Conservation (phyloP, 1,140 invertebrate species). For the Drosophila persimilis region DNA sequence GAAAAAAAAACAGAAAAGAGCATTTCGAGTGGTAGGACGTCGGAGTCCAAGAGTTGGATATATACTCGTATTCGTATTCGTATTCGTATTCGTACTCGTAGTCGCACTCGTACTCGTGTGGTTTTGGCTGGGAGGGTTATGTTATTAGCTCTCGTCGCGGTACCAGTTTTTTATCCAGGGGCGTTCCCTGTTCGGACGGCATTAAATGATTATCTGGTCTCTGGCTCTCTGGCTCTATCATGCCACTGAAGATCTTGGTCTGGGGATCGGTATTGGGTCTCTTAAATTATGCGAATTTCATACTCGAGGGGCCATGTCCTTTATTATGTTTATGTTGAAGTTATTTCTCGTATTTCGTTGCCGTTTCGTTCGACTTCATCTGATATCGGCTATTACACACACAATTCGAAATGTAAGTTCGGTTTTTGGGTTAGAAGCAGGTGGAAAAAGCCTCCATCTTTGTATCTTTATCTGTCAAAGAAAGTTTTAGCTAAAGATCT, state of each 20-base stretch:
- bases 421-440: not conserved
- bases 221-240: conserved; percentile 17
- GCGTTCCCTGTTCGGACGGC: conserved; percentile 48
- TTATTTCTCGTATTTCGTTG: conserved; percentile 17
- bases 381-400: conserved; percentile 35
- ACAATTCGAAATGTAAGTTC: conserved; percentile 1
- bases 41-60: conserved; percentile 5
- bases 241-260: conserved; percentile 45
- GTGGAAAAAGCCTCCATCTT: not conserved
- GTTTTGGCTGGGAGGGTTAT: conserved; percentile 7
- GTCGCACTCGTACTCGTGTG: not conserved
- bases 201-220: conserved; percentile 56
- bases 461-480: no score
- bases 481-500: no score
- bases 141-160: conserved; percentile 45
- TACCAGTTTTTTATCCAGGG: conserved; percentile 43
- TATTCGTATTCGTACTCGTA: not conserved
- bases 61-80: conserved; percentile 3
- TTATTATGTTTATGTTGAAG: conserved; percentile 17
- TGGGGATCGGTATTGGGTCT: conserved; percentile 18
- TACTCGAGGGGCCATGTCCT: conserved; percentile 43
- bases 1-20: conserved; percentile 19
- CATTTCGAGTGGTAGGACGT: conserved; percentile 4
- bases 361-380: conserved; percentile 18
- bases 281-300: conserved; percentile 54